Conservation (phyloP, 2,888 invertebrate genomes). For the Sphaerophoria taeniata region DNA sequence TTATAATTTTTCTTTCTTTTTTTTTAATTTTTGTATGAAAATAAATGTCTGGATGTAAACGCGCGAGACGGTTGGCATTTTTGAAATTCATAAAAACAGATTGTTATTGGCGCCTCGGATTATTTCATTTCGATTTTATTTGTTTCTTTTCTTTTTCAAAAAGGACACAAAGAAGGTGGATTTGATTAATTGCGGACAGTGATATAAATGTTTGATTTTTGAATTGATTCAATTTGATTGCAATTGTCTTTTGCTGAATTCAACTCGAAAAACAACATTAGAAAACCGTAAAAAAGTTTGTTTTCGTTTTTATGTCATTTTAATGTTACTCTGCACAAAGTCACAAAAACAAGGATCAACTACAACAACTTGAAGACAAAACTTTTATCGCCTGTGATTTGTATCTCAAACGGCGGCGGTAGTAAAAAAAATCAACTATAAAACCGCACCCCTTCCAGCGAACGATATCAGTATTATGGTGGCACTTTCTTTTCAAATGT, state of each 20-base stretch:
- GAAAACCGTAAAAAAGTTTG: slow-evolving; percentile 9
- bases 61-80: too few species aligned
- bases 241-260: slow-evolving; percentile 8
- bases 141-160: too few species aligned
- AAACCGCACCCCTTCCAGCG: slow-evolving; percentile 3
- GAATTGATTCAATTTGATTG: slow-evolving; percentile 27
- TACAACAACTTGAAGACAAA: slow-evolving; percentile 1
- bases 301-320: slow-evolving; percentile 2
- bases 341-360: neutral
- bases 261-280: slow-evolving; percentile 14
- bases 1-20: too few species aligned
- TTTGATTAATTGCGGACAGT: too few species aligned
- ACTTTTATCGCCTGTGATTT: slow-evolving; percentile 38
- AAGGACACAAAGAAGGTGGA: too few species aligned
- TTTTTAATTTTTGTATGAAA: too few species aligned
- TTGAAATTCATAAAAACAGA: too few species aligned
- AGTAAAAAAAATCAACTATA: slow-evolving; percentile 11
- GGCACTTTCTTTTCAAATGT: slow-evolving; percentile 17
- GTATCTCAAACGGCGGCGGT: slow-evolving; percentile 6
- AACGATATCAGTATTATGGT: neutral
- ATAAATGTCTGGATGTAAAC: too few species aligned
- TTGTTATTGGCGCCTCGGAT: too few species aligned
- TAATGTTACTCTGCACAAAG: slow-evolving; percentile 17
- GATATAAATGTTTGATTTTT: too few species aligned
- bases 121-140: too few species aligned